These are phyloP conservation scores for Salarias fasciatus DNA, from an alignment of 2,797 vertebrate genomes.

Conservation along the genomic window DNA sequence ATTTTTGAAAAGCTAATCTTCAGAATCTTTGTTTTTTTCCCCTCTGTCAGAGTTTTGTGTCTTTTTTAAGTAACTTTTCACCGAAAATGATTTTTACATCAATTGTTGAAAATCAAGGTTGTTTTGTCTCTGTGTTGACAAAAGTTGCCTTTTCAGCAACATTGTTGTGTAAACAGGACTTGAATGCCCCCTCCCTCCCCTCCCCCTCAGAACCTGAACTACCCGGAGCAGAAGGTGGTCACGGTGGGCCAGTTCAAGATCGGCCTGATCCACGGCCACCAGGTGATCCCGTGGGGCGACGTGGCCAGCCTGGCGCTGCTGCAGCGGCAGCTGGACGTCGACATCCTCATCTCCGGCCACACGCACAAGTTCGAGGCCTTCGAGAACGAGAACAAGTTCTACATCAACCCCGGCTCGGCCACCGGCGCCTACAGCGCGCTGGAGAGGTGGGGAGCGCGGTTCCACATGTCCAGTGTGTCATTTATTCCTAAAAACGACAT, in stretches of 20 bases:
- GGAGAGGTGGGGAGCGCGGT: conserved; percentile 97
- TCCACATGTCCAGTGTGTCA: too few species aligned
- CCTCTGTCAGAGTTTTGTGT: too few species aligned
- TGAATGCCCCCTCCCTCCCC: too few species aligned
- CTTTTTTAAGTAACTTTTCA: too few species aligned
- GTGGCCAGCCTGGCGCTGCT: conserved; percentile 96
- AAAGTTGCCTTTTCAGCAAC: too few species aligned
- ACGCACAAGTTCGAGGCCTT: conserved; percentile 99
- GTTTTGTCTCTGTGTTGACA: too few species aligned
- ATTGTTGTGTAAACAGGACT: too few species aligned
- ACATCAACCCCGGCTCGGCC: conserved; percentile 98
- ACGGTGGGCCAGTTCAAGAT: conserved; percentile 99
- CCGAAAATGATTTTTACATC: too few species aligned
- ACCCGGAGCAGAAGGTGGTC: conserved; percentile 98
- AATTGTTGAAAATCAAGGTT: too few species aligned
- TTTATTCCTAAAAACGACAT: too few species aligned
- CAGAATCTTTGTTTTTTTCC: too few species aligned
- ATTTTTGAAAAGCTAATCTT: too few species aligned
- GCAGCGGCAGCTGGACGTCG: conserved; percentile 97
- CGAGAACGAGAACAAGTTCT: conserved; percentile 99
- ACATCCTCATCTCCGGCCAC: conserved; percentile 99
- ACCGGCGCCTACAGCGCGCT: conserved; percentile 97
- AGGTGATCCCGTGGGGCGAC: conserved; percentile 98
- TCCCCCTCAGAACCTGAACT: conserved; percentile 91
- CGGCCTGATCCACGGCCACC: conserved; percentile 97